Evolutionary conservation across 2,113 vertebrate genomes (phyloP), one percentile per base, ranked within the genome.

Genomic region (Microtus pennsylvanicus): DNA sequence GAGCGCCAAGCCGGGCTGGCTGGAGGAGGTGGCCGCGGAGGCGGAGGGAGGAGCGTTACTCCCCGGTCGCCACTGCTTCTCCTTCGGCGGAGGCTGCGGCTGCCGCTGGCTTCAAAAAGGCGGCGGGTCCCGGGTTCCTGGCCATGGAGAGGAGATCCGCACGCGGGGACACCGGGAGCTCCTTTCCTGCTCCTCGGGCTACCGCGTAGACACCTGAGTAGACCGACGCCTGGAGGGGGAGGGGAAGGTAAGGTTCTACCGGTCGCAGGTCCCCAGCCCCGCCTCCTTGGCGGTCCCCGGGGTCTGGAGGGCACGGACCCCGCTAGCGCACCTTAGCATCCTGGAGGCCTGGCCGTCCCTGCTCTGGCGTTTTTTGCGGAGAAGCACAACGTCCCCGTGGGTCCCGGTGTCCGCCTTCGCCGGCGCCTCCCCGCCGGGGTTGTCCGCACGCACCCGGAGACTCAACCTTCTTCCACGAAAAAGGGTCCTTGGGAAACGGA

Each of bases 231-330:
- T 12, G 80, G 63, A 90, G 52, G 91, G 96, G 92, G 92, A 96
- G 92, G 97, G 95, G 94, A 88, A 97, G 97, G 97, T 98, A 97
- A 98, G 97, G 22, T 47, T 12, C 2, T 24, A 6, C 52, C n/a
- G 45, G 26, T 22, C 72, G 12, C 65, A 30, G 67, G 72, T 88
- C 30, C 21, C 52, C 75, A 17, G 75, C 74, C 24, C 67, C 63
- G 50, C 91, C 81, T 89, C 77, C 88, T 70, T 63, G 6, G 82
- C 77, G 24, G 77, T 70, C 52, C 33, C 50, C 2, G 42, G 72
- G 89, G 83, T 78, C 42, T 7, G 8, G 58, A 17, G 72, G 87
- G 11, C 45, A 7, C 33, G 7, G 61, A 82, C 63, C 14, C 24
- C 24, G 30, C 63, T n/a, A 24, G 55, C 16, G 42, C 93, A 63